Percentiles rank a stretch among this genome's conserved stretches.
phyloP scores from a whole-genome alignment of 2,113 vertebrate species.

The Carollia perspicillata region DNA sequence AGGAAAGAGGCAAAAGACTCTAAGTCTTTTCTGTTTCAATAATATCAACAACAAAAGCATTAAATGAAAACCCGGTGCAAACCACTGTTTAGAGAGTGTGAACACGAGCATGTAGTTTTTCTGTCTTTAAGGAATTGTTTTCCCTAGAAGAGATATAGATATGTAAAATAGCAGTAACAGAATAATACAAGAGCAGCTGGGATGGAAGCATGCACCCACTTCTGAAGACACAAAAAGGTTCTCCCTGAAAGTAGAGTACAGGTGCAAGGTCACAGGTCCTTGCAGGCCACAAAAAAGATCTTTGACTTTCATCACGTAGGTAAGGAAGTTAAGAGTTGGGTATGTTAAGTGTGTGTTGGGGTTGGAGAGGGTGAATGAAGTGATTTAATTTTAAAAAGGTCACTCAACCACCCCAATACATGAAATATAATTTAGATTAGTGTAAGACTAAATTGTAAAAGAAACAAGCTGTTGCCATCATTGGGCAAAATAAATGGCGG shows the following conservation, averaged over 20 bases:
- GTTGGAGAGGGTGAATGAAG: background rate
- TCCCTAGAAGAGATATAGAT: background rate
- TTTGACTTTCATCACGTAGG: background rate
- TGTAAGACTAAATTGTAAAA: background rate
- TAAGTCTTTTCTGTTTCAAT: background rate
- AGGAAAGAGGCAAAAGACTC: background rate
- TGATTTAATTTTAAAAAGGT: background rate
- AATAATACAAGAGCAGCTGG: background rate
- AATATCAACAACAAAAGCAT: background rate
- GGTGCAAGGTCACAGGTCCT: background rate
- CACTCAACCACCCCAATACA: background rate
- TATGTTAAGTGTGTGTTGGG: background rate
- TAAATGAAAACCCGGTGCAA: background rate
- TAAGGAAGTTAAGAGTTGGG: background rate
- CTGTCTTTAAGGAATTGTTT: background rate
- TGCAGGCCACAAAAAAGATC: background rate
- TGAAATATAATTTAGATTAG: background rate
- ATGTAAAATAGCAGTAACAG: background rate
- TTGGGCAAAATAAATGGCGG: background rate
- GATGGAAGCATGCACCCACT: background rate
- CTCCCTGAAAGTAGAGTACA: background rate
- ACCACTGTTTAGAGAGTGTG: background rate
- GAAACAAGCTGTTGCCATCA: background rate
- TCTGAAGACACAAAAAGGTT: background rate
- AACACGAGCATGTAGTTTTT: background rate